phyloP scores from a whole-genome alignment of 2,797 vertebrate genomes.

The Melopsittacus undulatus region DNA sequence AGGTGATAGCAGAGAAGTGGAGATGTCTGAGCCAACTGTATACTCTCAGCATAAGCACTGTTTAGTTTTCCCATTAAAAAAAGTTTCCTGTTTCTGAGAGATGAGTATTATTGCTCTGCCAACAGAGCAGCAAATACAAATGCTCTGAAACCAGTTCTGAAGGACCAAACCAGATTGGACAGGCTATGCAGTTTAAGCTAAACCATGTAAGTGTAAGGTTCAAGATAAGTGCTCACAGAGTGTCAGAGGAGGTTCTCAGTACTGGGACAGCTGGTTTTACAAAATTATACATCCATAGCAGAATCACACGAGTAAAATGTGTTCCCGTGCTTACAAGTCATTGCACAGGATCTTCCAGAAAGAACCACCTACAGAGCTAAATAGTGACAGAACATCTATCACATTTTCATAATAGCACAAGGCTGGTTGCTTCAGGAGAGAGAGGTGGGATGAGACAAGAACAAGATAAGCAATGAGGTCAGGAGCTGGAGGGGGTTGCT shows the following conservation, averaged over 20 bases:
- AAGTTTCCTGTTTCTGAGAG: neutral
- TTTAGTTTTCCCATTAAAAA: neutral
- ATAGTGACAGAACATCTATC: neutral
- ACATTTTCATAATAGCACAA: neutral
- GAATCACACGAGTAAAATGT: neutral
- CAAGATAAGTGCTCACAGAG: fast-evolving
- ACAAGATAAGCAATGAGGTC: neutral
- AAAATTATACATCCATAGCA: neutral
- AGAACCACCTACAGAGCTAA: neutral
- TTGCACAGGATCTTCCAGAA: neutral
- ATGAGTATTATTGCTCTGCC: neutral
- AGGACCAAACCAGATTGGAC: neutral
- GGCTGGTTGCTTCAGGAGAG: neutral
- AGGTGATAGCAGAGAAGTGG: neutral
- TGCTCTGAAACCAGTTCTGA: neutral
- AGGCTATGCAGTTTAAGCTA: neutral
- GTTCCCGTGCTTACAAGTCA: neutral
- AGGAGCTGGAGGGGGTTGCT: neutral
- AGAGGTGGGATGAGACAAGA: neutral
- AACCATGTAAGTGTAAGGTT: neutral
- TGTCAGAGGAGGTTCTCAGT: neutral
- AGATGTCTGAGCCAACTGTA: neutral
- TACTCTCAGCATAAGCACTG: too few species aligned
- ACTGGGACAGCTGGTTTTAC: neutral
- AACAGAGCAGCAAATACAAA: neutral